phyloP scores from a whole-genome alignment of 1,140 invertebrate genomes.

The Drosophila kikkawai region DNA sequence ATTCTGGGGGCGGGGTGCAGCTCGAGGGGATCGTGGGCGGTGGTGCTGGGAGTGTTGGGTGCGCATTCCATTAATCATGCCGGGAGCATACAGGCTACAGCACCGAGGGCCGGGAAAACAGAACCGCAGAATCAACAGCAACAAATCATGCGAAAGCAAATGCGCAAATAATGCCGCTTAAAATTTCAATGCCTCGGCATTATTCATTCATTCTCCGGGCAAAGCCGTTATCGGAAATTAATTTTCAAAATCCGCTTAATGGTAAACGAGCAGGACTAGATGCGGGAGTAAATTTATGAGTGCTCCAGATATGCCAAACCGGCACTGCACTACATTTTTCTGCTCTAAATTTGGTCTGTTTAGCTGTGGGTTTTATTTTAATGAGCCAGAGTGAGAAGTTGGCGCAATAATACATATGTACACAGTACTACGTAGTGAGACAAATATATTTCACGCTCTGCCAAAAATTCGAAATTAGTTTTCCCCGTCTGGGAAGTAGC shows the following conservation, averaged over 20 bases:
- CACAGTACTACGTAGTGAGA: too few species aligned
- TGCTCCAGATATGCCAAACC: conserved; percentile 27
- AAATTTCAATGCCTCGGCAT: conserved; percentile 59
- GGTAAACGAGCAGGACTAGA: conserved; percentile 22
- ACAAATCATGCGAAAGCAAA: conserved; percentile 58
- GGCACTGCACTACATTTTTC: neutral
- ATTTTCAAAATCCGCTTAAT: conserved; percentile 52
- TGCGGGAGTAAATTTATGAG: conserved; percentile 30
- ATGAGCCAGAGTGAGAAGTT: neutral
- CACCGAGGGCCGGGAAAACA: conserved; percentile 45
- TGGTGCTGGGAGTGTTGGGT: conserved; percentile 4
- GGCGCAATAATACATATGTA: neutral
- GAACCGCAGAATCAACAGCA: conserved; percentile 58
- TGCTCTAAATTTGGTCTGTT: neutral
- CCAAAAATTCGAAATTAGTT: neutral
- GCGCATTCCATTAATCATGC: conserved; percentile 61
- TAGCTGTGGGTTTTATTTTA: conserved; percentile 1
- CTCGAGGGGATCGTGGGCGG: conserved; percentile 5
- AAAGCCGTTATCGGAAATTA: conserved; percentile 57
- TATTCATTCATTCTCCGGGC: conserved; percentile 41
- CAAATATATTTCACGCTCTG: neutral
- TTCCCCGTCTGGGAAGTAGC: neutral
- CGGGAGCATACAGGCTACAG: conserved; percentile 20
- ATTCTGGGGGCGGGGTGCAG: conserved; percentile 19
- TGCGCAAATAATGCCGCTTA: conserved; percentile 60